Conservation (phyloP, 2,888 invertebrate genomes). For the Tenthredo mesomela region DNA sequence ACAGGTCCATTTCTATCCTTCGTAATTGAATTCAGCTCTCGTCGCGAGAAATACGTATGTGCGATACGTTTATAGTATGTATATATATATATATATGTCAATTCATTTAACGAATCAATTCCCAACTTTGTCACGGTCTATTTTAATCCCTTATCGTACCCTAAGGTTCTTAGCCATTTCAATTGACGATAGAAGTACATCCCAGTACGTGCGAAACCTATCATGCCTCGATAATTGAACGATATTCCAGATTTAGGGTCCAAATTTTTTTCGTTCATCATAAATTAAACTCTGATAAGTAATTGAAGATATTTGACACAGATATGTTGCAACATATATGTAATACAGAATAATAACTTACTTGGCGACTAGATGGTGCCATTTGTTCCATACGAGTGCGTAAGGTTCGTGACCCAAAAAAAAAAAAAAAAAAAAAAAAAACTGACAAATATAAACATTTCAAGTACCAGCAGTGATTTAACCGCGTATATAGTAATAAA, state of each 20-base stretch:
- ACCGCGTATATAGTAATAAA: not conserved
- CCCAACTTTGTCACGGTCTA: slow-evolving; percentile 35
- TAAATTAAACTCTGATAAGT: too few species aligned
- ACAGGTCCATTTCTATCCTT: not conserved
- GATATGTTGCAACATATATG: not conserved
- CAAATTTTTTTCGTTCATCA: not conserved
- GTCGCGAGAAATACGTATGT: not conserved
- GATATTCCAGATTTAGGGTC: not conserved
- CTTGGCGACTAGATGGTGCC: not conserved
- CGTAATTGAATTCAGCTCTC: slow-evolving; percentile 16
- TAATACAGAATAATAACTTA: not conserved
- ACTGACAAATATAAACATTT: not conserved
- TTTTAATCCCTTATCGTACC: slow-evolving; percentile 11
- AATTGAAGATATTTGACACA: not conserved
- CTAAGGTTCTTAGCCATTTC: not conserved
- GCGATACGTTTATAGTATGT: not conserved
- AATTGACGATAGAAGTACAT: not conserved
- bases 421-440: too few species aligned
- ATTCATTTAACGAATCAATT: slow-evolving; percentile 38
- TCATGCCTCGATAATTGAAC: not conserved
- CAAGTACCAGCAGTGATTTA: not conserved
- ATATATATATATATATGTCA: not conserved
- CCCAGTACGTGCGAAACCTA: not conserved
- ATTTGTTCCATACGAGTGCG: not conserved
- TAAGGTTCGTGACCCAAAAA: not conserved